Evolutionary conservation across 2,888 invertebrate species (phyloP), one percentile per base, ranked within the genome.

Genomic region (Apotomis capreana): DNA sequence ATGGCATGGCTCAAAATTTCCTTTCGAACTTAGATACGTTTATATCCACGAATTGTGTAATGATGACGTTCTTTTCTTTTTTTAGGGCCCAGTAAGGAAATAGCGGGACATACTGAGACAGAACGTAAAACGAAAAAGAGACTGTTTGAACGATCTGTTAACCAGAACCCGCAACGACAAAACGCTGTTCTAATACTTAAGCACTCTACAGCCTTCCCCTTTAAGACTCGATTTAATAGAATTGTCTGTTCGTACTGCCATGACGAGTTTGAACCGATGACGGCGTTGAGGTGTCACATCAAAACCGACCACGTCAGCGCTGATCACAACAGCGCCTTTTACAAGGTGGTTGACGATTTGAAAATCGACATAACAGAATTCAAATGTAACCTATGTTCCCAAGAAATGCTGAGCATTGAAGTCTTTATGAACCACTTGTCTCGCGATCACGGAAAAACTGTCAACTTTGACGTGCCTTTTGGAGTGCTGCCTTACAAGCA

Each of bases 71-170:
- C 85, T 89, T 92, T 91, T 91, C 87, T 89, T 91, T 90, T 88
- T 92, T 91, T 91, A 91, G 92, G 92, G 84, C 79, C 88, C 83
- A 84, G 84, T 87, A 89, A 83, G 88, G 84, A 89, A 82, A 86
- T 86, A 81, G 87, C 88, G 82, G 89, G 83, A 83, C 82, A 84
- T 82, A 84, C 78, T 81, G 83, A 87, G 78, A 89, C 84, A 84
- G 85, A 88, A 84, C 84, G 79, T 85, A 92, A 88, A 87, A 88
- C 89, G 83, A 91, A 90, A 90, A 90, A 89, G 87, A 89, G 89
- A 85, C 84, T 92, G 80, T 92, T 92, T 76, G 92, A 92, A 91
- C 84, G 92, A 82, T 91, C 90, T 75, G 92, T 92, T 79, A 89
- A 87, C 83, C 92, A 91, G 88, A 92, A 91, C 75, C 92, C 92